Percentiles rank a stretch among this genome's conserved stretches.
Conservation (phyloP, 2,797 vertebrate genomes). For the Ispidina picta region DNA sequence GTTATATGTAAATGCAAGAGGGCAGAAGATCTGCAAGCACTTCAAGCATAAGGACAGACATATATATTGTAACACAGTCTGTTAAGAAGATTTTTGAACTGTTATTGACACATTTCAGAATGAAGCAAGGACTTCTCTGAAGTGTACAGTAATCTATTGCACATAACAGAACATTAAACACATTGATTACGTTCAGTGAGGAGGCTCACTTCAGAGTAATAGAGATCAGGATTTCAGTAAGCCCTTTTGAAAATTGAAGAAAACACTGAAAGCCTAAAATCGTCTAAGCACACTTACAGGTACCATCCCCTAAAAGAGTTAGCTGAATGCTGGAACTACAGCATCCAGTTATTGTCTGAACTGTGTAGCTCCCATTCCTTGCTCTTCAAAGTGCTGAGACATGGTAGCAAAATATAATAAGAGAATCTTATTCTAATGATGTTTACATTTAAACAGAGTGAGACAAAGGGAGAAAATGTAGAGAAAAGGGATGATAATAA, state of each 20-base stretch:
- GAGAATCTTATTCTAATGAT: background rate
- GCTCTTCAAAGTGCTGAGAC: background rate
- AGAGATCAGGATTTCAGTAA: constrained; percentile 23
- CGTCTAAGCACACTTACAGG: background rate
- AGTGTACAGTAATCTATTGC: constrained; percentile 26
- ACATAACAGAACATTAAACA: constrained; percentile 50
- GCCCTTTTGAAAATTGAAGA: constrained; percentile 19
- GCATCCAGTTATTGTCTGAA: background rate
- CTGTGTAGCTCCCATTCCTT: background rate
- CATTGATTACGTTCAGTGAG: constrained; percentile 9
- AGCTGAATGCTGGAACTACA: background rate
- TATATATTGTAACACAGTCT: background rate
- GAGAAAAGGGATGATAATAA: background rate
- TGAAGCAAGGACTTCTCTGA: constrained; percentile 1
- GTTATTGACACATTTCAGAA: constrained; percentile 14
- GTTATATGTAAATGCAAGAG: background rate
- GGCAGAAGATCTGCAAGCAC: background rate
- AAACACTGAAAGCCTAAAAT: background rate
- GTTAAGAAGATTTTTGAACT: background rate
- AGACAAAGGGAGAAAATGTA: background rate
- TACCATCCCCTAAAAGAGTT: background rate
- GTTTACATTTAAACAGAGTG: background rate
- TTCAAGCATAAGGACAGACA: background rate
- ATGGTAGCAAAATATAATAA: background rate
- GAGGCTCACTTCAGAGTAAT: constrained; percentile 46